phyloP scores from a whole-genome alignment of 2,113 vertebrate species.

The Rhea americana region DNA sequence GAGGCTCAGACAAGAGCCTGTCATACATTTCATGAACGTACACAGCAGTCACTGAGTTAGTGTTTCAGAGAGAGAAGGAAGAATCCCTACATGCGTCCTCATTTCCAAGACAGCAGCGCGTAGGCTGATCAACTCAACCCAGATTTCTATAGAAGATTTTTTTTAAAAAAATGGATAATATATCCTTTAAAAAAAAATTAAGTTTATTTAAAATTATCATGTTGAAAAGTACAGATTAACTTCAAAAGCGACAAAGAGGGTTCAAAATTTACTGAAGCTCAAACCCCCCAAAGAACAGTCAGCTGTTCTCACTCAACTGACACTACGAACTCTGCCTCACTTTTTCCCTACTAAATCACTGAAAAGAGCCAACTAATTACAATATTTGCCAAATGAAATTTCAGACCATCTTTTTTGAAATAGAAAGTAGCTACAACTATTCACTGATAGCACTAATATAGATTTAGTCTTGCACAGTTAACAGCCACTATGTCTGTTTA shows the following conservation, averaged over 20 bases:
- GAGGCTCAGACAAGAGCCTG: slow-evolving; percentile 39
- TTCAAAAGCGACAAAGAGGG: background rate
- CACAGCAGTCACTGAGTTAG: slow-evolving; percentile 11
- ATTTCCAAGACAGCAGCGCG: background rate
- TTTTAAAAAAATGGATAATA: background rate
- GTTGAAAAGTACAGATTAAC: background rate
- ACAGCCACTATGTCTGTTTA: background rate
- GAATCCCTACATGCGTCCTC: slow-evolving; percentile 15
- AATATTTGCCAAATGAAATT: background rate
- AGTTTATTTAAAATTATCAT: accelerated
- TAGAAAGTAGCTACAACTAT: background rate
- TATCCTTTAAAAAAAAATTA: background rate
- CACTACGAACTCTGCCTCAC: background rate
- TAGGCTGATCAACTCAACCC: background rate
- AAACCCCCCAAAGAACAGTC: background rate
- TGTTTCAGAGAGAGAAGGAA: background rate
- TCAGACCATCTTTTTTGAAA: background rate
- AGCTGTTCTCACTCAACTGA: background rate
- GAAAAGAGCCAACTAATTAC: background rate
- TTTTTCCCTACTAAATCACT: background rate
- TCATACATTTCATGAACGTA: background rate
- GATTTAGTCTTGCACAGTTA: background rate
- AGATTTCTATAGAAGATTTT: background rate
- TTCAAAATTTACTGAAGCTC: background rate
- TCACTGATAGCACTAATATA: background rate